Evolutionary conservation across 2,113 vertebrate species (phyloP), one percentile per base, ranked within the genome.

Genomic region (Epinephelus moara): DNA sequence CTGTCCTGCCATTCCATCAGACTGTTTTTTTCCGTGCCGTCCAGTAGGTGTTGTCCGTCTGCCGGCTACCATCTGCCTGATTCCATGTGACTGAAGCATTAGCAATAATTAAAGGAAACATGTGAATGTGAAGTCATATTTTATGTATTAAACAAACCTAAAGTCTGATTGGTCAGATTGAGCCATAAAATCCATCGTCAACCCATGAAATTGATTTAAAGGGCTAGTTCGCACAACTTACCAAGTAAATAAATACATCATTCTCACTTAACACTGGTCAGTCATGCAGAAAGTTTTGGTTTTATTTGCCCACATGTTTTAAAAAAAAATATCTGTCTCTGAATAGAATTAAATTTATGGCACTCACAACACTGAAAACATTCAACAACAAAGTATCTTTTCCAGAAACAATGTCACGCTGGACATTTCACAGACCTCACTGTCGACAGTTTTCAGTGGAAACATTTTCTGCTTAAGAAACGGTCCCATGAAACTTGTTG

Each of bases 381-480:
- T 53, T 33, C 14, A 53, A 40, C 55, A 78, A 17, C 11, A 55
- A n/a, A 1, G 0, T 66, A 15, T 27, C 1, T 59, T 69, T 30
- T 80, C 68, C 33, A 50, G 47, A 68, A 75, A 74, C 37, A 70
- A 2, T 59, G 9, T 70, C 25, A 23, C 14, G 61, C 60, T 57
- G 50, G 27, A 78, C 42, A 84, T 56, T 71, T 9, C 45, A 71
- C 53, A 78, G 14, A 81, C 64, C 47, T 69, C 25, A 3, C 17
- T 40, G 47, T 70, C 5, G 60, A 63, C 63, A 52, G 0, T 21
- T 82, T 72, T 69, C 37, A 56, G 17, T 74, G 25, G 57, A 73
- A 73, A 56, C 18, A 1, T 27, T 53, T 37, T 61, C 76, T 45
- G 13, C 2, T 2, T 10, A 70, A 70, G 40, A 57, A 61, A 69